Base-by-base conservation (phyloP, 2,888 invertebrate species). In the Caenorhabditis macrosperma region DNA sequence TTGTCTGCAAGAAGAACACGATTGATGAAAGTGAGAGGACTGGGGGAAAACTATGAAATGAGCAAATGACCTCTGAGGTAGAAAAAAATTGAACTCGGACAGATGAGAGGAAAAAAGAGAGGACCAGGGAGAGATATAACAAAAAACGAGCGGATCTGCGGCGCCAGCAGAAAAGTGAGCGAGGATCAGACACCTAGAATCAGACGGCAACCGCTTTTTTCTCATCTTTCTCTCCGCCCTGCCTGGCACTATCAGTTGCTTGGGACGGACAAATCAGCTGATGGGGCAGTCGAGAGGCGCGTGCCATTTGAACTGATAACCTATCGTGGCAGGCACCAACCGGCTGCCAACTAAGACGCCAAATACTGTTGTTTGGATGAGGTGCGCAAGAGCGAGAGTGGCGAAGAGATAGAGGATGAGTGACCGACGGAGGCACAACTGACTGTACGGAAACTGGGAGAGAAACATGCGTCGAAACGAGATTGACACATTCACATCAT, bases 291-390 rank as follows among this genome's bases (percentile, higher is more conserved):
- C 67, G 48, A 67, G 67, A 72, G 72, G 78, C 72, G 78, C 72
- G 78, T 78, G 78, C 78, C 78, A 78, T 74, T 63, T 67, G 68
- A 67, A 72, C 78, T 78, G 78, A 78, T 78, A 78, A 78, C 78
- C 64, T 71, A 80, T 76, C 80, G 80, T 75, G 80, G 80, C 77
- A 74, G 81, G 77, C 59, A 77, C 77, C 67, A 75, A 67, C 76
- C 66, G 69, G 78, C 69, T 66, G 74, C 69, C 81, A 74, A 77
- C 48, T 38, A 52, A 55, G 48, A 48, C 61, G 5, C 28, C 38
- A 60, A 48, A 77, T 35, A 77, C 77, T 63, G 64, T 75, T 71
- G 50, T 64, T 66, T 50, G 71, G 66, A 66, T 63, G 74, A 69
- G 74, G 69, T 63, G 69, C 64, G 75, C 60, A 55, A 71, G 67